Base-by-base conservation (phyloP, 35 echinoderm and acorn worm species). In the Amphiura filiformis region DNA sequence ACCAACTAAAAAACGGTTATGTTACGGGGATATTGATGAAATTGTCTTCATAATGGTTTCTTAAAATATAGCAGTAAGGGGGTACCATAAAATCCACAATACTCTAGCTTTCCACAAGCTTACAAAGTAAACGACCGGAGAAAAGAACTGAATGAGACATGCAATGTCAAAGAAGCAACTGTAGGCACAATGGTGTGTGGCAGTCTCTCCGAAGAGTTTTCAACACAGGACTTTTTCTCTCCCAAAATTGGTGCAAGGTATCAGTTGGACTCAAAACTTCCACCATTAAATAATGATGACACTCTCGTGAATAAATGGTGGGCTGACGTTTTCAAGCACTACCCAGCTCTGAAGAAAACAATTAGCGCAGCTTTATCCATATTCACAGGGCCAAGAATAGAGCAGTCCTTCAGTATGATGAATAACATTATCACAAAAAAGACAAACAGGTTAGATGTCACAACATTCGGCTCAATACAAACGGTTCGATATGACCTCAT, bases 21-120 rank as follows among this genome's bases (percentile, higher is more conserved):
- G 86, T 56, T 44, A 37, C 77, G 75, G 57, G n/a, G 82, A 85
- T 78, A 78, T 80, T 33, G 84, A 92, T 75, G 82, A 87, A 32
- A 78, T 91, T 32, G 87, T 92, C 75, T 92, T 87, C 80, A 86
- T 92, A 26, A 92, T 92, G 90, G 90, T 87, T 35, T 65, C 56
- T 1, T 39, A 75, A 81, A 81, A 92, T 47, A 81, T 92, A 38
- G 40, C 47, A 36, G 77, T 87, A 75, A 65, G 41, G 33, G 76
- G 44, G 13, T 92, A 87, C 64, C 84, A 92, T 92, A 57, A 91
- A 78, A 22, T 91, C 70, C 84, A 35, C 57, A 39, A 26, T 26
- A 84, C 35, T 17, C 32, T 38, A 32, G 13, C 49, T 37, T 84
- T 18, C 82, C 89, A 33, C 70, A 77, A 86, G 9, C 47, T 4